These are phyloP conservation scores for Gambusia holbrooki DNA, from an alignment of 2,113 vertebrate species.

Conservation along the genomic window DNA sequence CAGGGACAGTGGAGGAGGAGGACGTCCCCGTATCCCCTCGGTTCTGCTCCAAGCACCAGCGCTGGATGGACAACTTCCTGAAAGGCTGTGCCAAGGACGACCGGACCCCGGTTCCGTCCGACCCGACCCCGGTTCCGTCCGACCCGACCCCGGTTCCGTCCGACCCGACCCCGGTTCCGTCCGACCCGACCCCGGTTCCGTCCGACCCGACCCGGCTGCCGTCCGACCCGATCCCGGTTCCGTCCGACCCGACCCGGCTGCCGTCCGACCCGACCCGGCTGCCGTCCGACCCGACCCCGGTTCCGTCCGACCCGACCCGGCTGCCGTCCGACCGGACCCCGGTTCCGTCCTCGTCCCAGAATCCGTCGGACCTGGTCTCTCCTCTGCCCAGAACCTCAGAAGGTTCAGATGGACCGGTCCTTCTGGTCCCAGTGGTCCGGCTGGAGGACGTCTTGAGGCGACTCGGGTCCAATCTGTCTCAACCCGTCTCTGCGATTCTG, in stretches of 20 bases:
- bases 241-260: background rate
- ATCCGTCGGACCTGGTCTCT: conserved; percentile 48
- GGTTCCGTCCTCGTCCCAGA: conserved; percentile 48
- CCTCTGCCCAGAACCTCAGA: background rate
- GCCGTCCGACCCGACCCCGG: too few species aligned
- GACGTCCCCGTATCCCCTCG: conserved; percentile 33
- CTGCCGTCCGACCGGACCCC: too few species aligned
- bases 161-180: background rate
- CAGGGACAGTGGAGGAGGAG: background rate
- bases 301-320: too few species aligned
- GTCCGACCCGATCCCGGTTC: too few species aligned
- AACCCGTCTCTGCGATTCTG: rapidly evolving
- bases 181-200: background rate
- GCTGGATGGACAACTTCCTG: conserved; percentile 76
- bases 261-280: too few species aligned
- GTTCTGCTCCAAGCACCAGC: conserved; percentile 77
- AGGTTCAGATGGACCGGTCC: background rate
- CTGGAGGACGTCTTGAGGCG: conserved; percentile 20
- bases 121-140: too few species aligned
- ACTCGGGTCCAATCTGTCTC: background rate
- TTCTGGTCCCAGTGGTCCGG: conserved; percentile 13
- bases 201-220: too few species aligned
- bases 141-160: too few species aligned
- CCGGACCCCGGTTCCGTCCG: too few species aligned
- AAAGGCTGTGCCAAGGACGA: conserved; percentile 66